Conservation (phyloP, 2,797 vertebrate genomes). For the Danionella dracula region DNA sequence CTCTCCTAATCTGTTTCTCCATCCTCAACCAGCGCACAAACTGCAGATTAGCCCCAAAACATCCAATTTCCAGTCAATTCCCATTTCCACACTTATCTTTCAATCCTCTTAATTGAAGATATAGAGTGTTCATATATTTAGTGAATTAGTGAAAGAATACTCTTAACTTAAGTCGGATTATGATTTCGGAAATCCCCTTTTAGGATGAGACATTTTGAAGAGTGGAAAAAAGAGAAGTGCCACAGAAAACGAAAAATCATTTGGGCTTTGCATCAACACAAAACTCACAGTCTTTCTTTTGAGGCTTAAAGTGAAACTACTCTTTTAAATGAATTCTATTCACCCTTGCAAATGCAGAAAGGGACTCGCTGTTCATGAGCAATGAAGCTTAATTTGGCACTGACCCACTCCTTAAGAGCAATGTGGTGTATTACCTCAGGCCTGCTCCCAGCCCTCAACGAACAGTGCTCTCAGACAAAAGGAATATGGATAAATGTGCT, state of each 20-base stretch:
- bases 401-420: constrained; percentile 62
- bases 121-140: constrained; percentile 56
- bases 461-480: constrained; percentile 57
- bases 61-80: constrained; percentile 54
- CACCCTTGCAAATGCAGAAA: constrained; percentile 58
- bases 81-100: constrained; percentile 61
- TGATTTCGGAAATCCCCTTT: constrained; percentile 48
- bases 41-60: constrained; percentile 55
- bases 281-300: constrained; percentile 11
- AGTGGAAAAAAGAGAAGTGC: constrained; percentile 23
- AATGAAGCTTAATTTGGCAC: constrained; percentile 49
- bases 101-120: constrained; percentile 60
- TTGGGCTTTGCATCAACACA: constrained; percentile 34
- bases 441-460: constrained; percentile 52
- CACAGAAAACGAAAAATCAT: constrained; percentile 24
- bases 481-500: constrained; percentile 15
- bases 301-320: constrained; percentile 42
- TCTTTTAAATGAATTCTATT: constrained; percentile 63
- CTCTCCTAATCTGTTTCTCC: constrained; percentile 59
- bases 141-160: constrained; percentile 53
- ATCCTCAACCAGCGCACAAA: constrained; percentile 50
- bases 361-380: constrained; percentile 66
- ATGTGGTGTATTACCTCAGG: constrained; percentile 67
- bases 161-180: constrained; percentile 60
- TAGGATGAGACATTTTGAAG: constrained; percentile 19